These are phyloP conservation scores for Pantherophis alleghaniensis DNA, from an alignment of 2,797 vertebrate species.

Conservation along the genomic window DNA sequence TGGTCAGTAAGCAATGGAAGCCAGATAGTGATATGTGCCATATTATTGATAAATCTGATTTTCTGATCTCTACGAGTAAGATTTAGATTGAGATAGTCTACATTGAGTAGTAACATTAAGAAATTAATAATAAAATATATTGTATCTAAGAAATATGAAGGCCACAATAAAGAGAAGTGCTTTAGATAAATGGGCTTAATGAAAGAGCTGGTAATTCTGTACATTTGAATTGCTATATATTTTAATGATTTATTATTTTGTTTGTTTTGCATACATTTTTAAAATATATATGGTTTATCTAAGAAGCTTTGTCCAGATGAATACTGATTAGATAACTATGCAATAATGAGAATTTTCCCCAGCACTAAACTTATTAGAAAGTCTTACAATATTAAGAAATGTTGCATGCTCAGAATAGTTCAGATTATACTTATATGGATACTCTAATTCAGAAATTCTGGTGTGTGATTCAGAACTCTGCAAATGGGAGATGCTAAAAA, in stretches of 20 bases:
- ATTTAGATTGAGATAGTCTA: constrained; percentile 31
- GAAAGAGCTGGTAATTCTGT: constrained; percentile 38
- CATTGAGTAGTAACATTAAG: constrained; percentile 44
- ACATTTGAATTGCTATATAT: constrained; percentile 39
- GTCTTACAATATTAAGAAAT: neutral
- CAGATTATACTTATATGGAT: neutral
- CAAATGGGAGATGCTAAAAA: neutral
- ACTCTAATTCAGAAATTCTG: neutral
- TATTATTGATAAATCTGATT: constrained; percentile 29
- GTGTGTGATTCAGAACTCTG: neutral
- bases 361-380: neutral
- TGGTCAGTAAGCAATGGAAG: constrained; percentile 10
- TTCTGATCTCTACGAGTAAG: neutral
- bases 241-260: constrained; percentile 32
- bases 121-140: constrained; percentile 36
- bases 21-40: constrained; percentile 17
- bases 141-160: constrained; percentile 32
- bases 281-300: neutral
- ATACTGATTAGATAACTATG: neutral
- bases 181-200: constrained; percentile 35
- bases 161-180: constrained; percentile 34
- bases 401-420: neutral
- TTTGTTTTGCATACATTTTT: neutral
- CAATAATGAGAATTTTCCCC: neutral
- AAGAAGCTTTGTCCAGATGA: constrained; percentile 2